Evolutionary conservation across 2,888 invertebrate species (phyloP).

Genomic region (Pocota personata): DNA sequence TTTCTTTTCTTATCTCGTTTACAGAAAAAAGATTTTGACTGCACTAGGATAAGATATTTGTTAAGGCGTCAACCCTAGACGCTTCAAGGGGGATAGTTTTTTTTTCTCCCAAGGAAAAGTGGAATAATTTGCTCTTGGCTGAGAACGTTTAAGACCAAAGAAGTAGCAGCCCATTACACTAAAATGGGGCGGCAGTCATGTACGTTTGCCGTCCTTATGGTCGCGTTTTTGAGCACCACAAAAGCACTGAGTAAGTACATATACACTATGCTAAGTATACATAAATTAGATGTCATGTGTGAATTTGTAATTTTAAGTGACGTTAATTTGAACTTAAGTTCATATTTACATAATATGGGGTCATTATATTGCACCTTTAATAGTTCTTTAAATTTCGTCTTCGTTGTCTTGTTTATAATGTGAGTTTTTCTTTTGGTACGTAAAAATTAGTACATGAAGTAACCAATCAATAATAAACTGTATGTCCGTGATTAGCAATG

Average conservation of each 20-base stretch:
- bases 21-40: slow-evolving; percentile 60
- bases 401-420: not conserved
- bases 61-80: slow-evolving; percentile 60
- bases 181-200: slow-evolving; percentile 82
- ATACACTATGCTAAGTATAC: not conserved
- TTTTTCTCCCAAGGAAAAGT: slow-evolving; percentile 23
- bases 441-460: too few relatives aligned
- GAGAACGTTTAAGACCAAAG: slow-evolving; percentile 53
- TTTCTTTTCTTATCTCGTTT: slow-evolving; percentile 21
- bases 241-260: slow-evolving; percentile 80
- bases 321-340: not conserved
- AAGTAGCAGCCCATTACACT: slow-evolving; percentile 55
- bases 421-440: too few relatives aligned
- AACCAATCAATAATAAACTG: too few relatives aligned
- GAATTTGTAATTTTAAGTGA: slow-evolving; percentile 23
- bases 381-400: not conserved
- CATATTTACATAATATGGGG: not conserved
- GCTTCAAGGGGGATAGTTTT: slow-evolving; percentile 53
- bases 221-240: slow-evolving; percentile 79
- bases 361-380: not conserved
- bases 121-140: slow-evolving; percentile 55
- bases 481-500: too few relatives aligned
- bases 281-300: not conserved
- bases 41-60: slow-evolving; percentile 58
- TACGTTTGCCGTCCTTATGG: slow-evolving; percentile 81